Evolutionary conservation across 1,140 invertebrate genomes (phyloP).

Genomic region (Eubasilissa regina): DNA sequence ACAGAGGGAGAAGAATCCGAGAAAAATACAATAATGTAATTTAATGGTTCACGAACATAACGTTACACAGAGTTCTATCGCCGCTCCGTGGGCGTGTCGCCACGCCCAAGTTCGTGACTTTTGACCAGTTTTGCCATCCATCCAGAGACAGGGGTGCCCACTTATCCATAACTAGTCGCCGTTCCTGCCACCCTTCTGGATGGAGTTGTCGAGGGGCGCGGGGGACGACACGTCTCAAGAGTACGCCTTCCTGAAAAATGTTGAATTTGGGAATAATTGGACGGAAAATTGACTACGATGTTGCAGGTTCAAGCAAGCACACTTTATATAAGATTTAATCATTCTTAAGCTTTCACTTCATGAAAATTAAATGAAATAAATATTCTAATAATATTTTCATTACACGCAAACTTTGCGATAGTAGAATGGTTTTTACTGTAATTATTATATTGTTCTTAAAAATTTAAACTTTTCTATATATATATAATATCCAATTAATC

Average conservation of each 20-base stretch:
- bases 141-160: constrained; percentile 38
- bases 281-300: constrained; percentile 30
- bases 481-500: no score
- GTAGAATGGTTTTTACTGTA: no score
- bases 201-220: not conserved
- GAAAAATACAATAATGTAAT: no score
- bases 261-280: constrained; percentile 47
- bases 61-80: no score
- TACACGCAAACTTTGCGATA: no score
- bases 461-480: no score
- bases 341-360: not conserved
- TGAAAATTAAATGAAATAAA: not conserved
- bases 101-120: constrained; percentile 52
- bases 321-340: not conserved
- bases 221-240: constrained; percentile 43
- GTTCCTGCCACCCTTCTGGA: not conserved
- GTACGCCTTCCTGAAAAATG: constrained; percentile 16
- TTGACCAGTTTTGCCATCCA: constrained; percentile 24
- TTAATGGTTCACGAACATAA: no score
- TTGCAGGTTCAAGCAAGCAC: no score
- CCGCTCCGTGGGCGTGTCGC: constrained; percentile 52
- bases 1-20: no score
- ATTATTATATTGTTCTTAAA: no score
- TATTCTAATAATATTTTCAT: no score
- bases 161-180: constrained; percentile 35